A percentile compares a stretch with the other conserved stretches of the same genome.
phyloP scores from a whole-genome alignment of 1,140 invertebrate species.

The Choristoneura fumiferana region DNA sequence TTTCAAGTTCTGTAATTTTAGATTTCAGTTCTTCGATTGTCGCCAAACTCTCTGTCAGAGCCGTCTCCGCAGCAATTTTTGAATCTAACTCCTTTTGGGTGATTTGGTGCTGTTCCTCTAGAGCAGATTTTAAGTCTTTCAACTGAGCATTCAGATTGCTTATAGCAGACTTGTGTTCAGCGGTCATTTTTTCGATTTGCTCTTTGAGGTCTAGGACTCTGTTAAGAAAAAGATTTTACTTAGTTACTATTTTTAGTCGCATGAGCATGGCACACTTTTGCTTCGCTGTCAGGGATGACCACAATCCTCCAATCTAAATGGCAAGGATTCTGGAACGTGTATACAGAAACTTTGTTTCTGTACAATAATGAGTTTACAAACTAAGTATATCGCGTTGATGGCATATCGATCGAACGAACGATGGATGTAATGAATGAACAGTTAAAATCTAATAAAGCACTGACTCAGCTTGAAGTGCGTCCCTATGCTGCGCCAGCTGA shows the following conservation, averaged over 20 bases:
- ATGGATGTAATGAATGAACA: no score
- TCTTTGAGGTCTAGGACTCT: conserved; percentile 55
- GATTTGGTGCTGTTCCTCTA: conserved; percentile 45
- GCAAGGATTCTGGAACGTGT: no score
- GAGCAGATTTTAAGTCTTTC: conserved; percentile 41
- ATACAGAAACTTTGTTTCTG: no score
- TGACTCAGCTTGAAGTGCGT: conserved; percentile 58
- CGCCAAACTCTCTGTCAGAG: conserved; percentile 39
- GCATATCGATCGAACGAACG: no score
- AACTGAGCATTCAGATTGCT: conserved; percentile 50
- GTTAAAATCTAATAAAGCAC: conserved; percentile 21
- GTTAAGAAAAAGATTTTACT: conserved; percentile 16
- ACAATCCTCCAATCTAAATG: no score
- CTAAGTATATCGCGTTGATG: no score
- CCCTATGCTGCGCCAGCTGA: conserved; percentile 58
- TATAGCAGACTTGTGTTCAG: conserved; percentile 42
- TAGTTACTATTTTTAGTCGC: neutral
- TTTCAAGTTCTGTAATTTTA: conserved; percentile 57
- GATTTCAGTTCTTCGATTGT: conserved; percentile 49
- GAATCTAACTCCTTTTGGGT: conserved; percentile 37
- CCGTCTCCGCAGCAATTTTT: conserved; percentile 38
- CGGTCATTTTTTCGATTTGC: conserved; percentile 47
- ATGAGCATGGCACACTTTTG: no score
- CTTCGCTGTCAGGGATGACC: no score
- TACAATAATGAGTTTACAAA: no score